Base-by-base conservation (phyloP, 2,113 vertebrate species). In the Sphaerodactylus townsendi region DNA sequence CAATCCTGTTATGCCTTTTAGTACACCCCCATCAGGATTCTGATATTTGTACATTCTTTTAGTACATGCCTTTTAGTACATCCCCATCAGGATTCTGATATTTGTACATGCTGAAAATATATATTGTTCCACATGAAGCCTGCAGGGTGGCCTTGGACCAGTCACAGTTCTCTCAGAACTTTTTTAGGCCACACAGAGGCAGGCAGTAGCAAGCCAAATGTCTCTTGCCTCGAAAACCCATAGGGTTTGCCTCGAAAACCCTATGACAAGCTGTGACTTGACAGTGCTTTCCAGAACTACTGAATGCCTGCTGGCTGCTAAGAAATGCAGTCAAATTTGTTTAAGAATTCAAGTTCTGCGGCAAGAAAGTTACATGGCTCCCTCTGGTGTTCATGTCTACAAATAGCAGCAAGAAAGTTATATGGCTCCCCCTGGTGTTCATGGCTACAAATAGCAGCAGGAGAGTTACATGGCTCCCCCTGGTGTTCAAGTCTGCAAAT, bases 401-500 rank as follows among this genome's bases (percentile, higher is more conserved):
- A 41, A 80, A 81, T 71, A 35, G 39, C 78, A n/a, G n/a, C n/a
- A n/a, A n/a, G n/a, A 3, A 15, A 46, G 77, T 17, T 69, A 15
- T 62, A n/a, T 44, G 80, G 50, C 25, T 59, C 69, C 69, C 80
- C 62, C 80, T 82, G 19, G 69, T 82, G 80, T 62, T 62, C 59
- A n/a, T 0, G 1, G n/a, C 39, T 3, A 30, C 13, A 41, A 80
- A 81, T 71, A 35, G 39, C 78, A n/a, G n/a, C n/a, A n/a, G n/a
- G n/a, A 3, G 8, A 46, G 77, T 17, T 69, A 15, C 44, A n/a
- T 44, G 80, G 50, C 25, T 59, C 69, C 69, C 80, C 62, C 80
- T 82, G 19, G 69, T 82, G 80, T 62, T 62, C 59, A n/a, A 1
- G 1, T 41, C 39, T 3, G 19, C 13, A 41, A 80, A 81, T 71